Evolutionary conservation across 2,888 invertebrate genomes (phyloP).

Genomic region (Sesia bembeciformis): DNA sequence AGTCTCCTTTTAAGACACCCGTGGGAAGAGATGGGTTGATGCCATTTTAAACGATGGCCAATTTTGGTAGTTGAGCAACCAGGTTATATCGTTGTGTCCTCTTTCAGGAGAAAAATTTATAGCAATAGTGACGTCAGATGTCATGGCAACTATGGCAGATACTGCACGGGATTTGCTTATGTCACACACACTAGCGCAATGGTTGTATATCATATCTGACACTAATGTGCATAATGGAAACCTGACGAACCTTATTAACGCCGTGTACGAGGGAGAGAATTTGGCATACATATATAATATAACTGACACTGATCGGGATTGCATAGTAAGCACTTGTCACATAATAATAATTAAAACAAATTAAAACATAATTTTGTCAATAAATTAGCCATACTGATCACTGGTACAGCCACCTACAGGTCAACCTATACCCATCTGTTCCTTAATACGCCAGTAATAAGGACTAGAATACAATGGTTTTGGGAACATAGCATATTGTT

Average conservation of each 20-base stretch:
- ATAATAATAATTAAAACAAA: not conserved
- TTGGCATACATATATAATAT: slow-evolving; percentile 84
- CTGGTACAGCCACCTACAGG: no score
- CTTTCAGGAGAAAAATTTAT: slow-evolving; percentile 71
- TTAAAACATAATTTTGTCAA: not conserved
- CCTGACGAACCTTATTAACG: slow-evolving; percentile 68
- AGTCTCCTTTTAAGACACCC: no score
- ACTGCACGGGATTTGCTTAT: slow-evolving; percentile 78
- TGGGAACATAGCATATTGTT: no score
- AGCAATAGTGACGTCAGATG: slow-evolving; percentile 76
- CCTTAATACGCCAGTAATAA: no score
- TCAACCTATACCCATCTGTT: no score
- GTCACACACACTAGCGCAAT: slow-evolving; percentile 83
- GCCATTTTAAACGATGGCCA: no score
- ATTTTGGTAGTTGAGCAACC: not conserved
- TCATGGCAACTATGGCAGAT: slow-evolving; percentile 79
- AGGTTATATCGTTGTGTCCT: not conserved
- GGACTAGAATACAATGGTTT: no score
- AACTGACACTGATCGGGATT: slow-evolving; percentile 65
- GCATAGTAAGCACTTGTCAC: slow-evolving; percentile 56
- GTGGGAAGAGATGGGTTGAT: no score
- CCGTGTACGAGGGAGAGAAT: slow-evolving; percentile 85
- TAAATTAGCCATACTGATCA: no score
- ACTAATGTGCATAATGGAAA: slow-evolving; percentile 64
- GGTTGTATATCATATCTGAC: slow-evolving; percentile 86